Evolutionary conservation across 1,140 invertebrate species (phyloP).

Genomic region (Drosophila tsacasi): DNA sequence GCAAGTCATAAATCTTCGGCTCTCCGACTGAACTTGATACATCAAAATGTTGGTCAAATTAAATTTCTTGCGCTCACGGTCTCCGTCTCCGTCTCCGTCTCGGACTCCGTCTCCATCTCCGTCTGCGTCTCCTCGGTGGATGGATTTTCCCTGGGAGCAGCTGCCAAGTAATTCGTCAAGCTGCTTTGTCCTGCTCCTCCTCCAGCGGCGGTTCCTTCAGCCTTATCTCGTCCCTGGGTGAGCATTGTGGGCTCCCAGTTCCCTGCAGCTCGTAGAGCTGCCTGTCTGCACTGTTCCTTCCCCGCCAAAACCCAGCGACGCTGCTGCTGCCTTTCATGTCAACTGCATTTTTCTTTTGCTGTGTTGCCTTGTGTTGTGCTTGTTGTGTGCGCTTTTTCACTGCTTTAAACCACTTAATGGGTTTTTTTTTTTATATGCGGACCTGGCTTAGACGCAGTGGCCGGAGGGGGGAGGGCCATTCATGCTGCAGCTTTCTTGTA

Average conservation of each 20-base stretch:
- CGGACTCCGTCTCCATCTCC: background rate
- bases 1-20: conserved; percentile 56
- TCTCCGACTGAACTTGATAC: conserved; percentile 53
- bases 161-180: conserved; percentile 79
- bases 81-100: background rate
- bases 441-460: conserved; percentile 44
- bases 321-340: conserved; percentile 67
- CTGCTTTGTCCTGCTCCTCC: conserved; percentile 59
- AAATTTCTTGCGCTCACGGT: conserved; percentile 60
- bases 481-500: conserved; percentile 71
- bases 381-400: conserved; percentile 69
- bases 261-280: background rate
- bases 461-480: conserved; percentile 24
- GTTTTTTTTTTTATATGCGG: conserved; percentile 49
- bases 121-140: background rate
- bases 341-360: conserved; percentile 75
- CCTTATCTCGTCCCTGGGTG: conserved; percentile 36
- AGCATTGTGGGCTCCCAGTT: conserved; percentile 24
- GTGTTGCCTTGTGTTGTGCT: conserved; percentile 42
- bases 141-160: conserved; percentile 42
- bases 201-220: conserved; percentile 15
- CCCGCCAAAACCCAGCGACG: conserved; percentile 4
- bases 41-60: conserved; percentile 70
- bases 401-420: conserved; percentile 78
- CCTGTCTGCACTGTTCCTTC: conserved; percentile 15